Conservation (phyloP, 2,888 invertebrate genomes). For the Sepiola atlantica region DNA sequence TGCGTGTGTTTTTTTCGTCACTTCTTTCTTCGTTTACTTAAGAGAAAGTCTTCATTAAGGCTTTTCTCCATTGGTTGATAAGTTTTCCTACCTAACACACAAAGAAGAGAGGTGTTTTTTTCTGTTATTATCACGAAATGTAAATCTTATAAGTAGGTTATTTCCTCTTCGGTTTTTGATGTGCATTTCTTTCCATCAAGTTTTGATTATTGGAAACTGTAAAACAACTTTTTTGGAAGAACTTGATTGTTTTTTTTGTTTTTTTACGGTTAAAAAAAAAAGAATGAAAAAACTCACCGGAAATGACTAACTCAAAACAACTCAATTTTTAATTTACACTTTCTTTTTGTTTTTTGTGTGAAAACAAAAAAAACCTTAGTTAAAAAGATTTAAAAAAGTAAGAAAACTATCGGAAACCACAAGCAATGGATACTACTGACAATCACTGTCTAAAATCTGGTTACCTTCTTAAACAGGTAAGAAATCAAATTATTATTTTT, state of each 20-base stretch:
- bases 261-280: too few species aligned
- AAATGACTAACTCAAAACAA: slow-evolving; percentile 14
- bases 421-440: slow-evolving; percentile 37
- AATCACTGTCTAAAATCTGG: slow-evolving; percentile 45
- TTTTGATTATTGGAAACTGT: background rate
- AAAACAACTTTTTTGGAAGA: background rate
- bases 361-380: background rate
- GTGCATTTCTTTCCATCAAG: background rate
- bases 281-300: background rate
- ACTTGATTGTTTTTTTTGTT: background rate
- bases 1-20: background rate
- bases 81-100: background rate
- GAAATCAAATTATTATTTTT: background rate
- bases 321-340: background rate
- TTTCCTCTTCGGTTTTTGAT: background rate
- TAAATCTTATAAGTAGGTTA: background rate
- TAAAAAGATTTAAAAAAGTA: background rate
- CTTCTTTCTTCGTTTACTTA: background rate
- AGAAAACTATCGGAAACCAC: background rate
- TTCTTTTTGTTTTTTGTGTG: background rate
- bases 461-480: slow-evolving; percentile 43
- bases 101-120: background rate
- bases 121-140: background rate
- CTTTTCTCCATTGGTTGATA: background rate
- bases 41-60: background rate